Conservation (phyloP, 2,797 vertebrate genomes). For the Sphenopsis melanotis region DNA sequence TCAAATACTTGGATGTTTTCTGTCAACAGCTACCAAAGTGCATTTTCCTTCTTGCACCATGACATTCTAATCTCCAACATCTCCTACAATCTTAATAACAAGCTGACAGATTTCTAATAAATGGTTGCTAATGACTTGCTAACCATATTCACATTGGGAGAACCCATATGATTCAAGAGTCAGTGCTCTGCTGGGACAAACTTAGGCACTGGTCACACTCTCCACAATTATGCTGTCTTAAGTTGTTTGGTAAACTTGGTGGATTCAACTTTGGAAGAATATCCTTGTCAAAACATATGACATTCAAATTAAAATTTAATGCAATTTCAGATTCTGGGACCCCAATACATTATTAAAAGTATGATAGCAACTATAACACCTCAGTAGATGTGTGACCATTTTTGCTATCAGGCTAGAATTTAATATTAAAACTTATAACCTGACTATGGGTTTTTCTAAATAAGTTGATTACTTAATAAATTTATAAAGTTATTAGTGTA, state of each 20-base stretch:
- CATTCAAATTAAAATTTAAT: neutral
- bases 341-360: neutral
- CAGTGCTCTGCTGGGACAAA: neutral
- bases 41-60: neutral
- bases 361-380: neutral
- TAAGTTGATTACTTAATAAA: neutral
- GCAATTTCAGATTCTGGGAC: neutral
- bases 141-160: neutral
- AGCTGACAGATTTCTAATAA: neutral
- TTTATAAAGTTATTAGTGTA: neutral
- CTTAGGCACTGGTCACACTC: neutral
- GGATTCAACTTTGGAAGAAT: neutral
- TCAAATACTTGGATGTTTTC: neutral
- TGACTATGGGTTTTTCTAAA: neutral
- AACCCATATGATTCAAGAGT: neutral
- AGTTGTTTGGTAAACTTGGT: neutral
- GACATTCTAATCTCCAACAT: neutral
- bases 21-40: neutral
- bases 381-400: neutral
- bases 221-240: neutral
- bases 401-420: neutral
- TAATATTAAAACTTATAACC: neutral
- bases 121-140: neutral
- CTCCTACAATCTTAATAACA: neutral
- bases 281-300: neutral